phyloP scores from a whole-genome alignment of 1,140 invertebrate species.

The Drosophila sechellia region DNA sequence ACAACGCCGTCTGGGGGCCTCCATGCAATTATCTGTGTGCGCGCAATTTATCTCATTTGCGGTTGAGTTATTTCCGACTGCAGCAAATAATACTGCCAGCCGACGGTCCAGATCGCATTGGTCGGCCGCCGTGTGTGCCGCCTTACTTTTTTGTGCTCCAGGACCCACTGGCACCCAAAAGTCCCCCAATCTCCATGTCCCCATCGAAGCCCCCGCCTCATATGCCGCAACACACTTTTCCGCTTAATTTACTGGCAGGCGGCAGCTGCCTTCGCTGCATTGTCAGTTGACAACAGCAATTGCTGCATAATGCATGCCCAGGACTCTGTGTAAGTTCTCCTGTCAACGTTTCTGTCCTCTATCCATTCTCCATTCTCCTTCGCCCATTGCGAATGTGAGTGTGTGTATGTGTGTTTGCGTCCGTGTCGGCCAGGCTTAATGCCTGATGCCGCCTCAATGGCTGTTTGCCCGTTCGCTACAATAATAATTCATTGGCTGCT shows the following conservation, averaged over 20 bases:
- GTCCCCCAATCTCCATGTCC: not conserved
- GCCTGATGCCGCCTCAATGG: slow-evolving; percentile 30
- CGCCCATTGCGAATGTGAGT: not conserved
- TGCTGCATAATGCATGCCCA: slow-evolving; percentile 76
- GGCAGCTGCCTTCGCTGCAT: slow-evolving; percentile 55
- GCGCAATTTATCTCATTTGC: slow-evolving; percentile 84
- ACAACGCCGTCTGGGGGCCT: slow-evolving; percentile 42
- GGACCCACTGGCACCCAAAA: slow-evolving; percentile 1
- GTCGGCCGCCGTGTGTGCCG: not conserved
- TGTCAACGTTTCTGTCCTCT: slow-evolving; percentile 46
- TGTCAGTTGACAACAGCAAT: slow-evolving; percentile 77
- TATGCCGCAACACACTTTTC: slow-evolving; percentile 74
- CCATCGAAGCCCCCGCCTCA: slow-evolving; percentile 8
- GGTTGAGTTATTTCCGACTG: slow-evolving; percentile 84
- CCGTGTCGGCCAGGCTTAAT: slow-evolving; percentile 28
- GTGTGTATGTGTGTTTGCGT: not conserved
- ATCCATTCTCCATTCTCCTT: not conserved
- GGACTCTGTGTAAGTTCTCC: slow-evolving; percentile 50
- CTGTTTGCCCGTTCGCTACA: slow-evolving; percentile 45
- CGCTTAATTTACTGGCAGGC: slow-evolving; percentile 81
- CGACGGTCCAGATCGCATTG: slow-evolving; percentile 24
- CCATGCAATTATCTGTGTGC: slow-evolving; percentile 82
- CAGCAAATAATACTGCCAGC: slow-evolving; percentile 69
- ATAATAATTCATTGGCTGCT: slow-evolving; percentile 78
- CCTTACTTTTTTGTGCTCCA: slow-evolving; percentile 33